Evolutionary conservation across 2,113 vertebrate species (phyloP).

Genomic region (Trinectes maculatus): DNA sequence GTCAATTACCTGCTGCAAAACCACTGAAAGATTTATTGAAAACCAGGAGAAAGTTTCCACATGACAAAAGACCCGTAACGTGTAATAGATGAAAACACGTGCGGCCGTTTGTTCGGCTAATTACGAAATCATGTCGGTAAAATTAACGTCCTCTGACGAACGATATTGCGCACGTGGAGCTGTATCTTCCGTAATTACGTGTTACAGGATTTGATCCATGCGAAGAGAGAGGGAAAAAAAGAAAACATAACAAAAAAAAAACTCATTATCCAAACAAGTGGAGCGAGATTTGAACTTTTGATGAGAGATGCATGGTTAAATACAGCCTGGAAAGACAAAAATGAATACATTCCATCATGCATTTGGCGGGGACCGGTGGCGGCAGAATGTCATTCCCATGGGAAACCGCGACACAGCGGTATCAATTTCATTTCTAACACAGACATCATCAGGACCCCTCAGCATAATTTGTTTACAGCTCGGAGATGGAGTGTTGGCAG

Average conservation of each 20-base stretch:
- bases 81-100: conserved; percentile 40
- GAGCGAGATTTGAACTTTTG: conserved; percentile 5
- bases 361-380: conserved; percentile 15
- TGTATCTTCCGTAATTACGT: conserved; percentile 20
- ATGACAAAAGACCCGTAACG: conserved; percentile 46
- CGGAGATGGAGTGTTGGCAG: conserved; percentile 61
- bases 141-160: conserved; percentile 43
- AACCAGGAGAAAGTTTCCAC: conserved; percentile 36
- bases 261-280: conserved; percentile 49
- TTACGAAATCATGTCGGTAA: conserved; percentile 39
- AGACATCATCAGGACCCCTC: conserved; percentile 62
- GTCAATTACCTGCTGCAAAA: conserved; percentile 68
- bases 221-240: conserved; percentile 13
- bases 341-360: neutral
- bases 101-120: conserved; percentile 39
- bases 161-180: conserved; percentile 22
- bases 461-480: conserved; percentile 72
- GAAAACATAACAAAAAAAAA: no score
- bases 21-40: conserved; percentile 58
- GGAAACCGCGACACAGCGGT: conserved; percentile 37
- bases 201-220: conserved; percentile 48
- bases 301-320: conserved; percentile 17
- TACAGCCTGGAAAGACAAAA: conserved; percentile 1
- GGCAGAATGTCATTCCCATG: no score
- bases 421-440: conserved; percentile 54